phyloP scores from a whole-genome alignment of 2,797 vertebrate genomes.

The Microctenopoma stevenorrisi region DNA sequence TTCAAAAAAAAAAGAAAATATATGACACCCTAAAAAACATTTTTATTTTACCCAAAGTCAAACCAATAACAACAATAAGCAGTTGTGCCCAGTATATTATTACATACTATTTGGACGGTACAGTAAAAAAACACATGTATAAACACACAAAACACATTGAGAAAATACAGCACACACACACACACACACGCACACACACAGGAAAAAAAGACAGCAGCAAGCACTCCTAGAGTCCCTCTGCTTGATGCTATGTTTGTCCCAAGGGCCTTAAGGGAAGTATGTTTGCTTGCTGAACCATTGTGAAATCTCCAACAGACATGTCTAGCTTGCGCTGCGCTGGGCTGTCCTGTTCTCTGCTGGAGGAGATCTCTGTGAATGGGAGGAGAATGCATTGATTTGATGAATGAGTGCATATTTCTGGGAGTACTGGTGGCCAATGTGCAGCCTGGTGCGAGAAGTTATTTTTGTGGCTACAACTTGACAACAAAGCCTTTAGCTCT shows the following conservation, averaged over 20 bases:
- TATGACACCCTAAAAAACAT: conserved; percentile 18
- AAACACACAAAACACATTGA: conserved; percentile 41
- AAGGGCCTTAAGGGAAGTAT: conserved; percentile 81
- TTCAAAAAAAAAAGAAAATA: conserved; percentile 22
- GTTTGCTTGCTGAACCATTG: conserved; percentile 85
- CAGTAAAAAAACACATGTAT: conserved; percentile 18
- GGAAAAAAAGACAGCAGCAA: conserved; percentile 63
- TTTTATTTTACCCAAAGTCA: conserved; percentile 24
- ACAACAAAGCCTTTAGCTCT: conserved; percentile 80
- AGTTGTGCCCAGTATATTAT: conserved; percentile 5
- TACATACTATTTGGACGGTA: conserved; percentile 21
- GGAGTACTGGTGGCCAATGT: conserved; percentile 83
- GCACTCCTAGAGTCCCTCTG: conserved; percentile 74
- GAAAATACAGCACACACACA: conserved; percentile 19
- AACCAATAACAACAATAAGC: conserved; percentile 12
- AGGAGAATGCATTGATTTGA: conserved; percentile 85
- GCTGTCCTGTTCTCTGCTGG: conserved; percentile 79
- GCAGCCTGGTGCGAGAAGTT: conserved; percentile 81
- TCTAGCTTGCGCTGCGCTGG: conserved; percentile 77
- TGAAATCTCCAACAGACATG: conserved; percentile 82
- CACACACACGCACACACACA: conserved; percentile 16
- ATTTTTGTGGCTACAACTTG: conserved; percentile 77
- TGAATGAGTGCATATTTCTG: conserved; percentile 85
- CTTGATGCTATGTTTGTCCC: conserved; percentile 81
- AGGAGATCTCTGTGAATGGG: conserved; percentile 84